Evolutionary conservation across 2,888 invertebrate species (phyloP), one percentile per base, ranked within the genome.

Genomic region (Bugula neritina): DNA sequence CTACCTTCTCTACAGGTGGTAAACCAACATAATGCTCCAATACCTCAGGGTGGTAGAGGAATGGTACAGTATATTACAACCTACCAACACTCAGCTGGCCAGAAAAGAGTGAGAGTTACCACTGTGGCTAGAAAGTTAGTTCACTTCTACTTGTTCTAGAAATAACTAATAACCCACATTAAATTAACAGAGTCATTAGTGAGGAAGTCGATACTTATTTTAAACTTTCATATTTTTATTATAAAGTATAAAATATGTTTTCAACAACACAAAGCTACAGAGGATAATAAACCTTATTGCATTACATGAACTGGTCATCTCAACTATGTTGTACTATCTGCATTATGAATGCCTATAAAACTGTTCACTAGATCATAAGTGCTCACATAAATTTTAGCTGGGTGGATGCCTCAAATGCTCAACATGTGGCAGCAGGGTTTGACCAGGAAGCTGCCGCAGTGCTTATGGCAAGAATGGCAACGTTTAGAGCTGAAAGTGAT

Each of bases 381-480:
- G n/a, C n/a, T n/a, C 10, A 23, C 29, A 10, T 58, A 69, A 25
- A 71, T 74, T 76, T 34, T 76, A 93, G 93, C 84, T 99, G 97
- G 98, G 95, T 94, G 13, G 98, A 99, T 85, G 93, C 95, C 23
- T 89, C 91, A 0, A 93, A 93, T 82, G 87, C 94, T 74, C 92
- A 92, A 81, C 94, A 95, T 83, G 92, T 97, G 73, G 90, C 93
- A 77, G 93, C 94, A 54, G 94, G 96, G 1, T 97, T 96, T 85
- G 97, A 98, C 86, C 97, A 99, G 87, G 99, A 99, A 85, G 93
- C 97, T 21, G 93, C 96, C 0, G 96, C 98, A 0, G 98, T 99
- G 72, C 87, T 97, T 71, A 97, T 99, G 94, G 92, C 95, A 0
- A 89, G 99, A 31, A 90, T 97, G 84, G 98, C 97, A 21, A 95